A percentile compares a stretch with the other conserved stretches of the same genome.
Conservation (phyloP, 2,113 vertebrate species). For the Daubentonia madagascariensis region DNA sequence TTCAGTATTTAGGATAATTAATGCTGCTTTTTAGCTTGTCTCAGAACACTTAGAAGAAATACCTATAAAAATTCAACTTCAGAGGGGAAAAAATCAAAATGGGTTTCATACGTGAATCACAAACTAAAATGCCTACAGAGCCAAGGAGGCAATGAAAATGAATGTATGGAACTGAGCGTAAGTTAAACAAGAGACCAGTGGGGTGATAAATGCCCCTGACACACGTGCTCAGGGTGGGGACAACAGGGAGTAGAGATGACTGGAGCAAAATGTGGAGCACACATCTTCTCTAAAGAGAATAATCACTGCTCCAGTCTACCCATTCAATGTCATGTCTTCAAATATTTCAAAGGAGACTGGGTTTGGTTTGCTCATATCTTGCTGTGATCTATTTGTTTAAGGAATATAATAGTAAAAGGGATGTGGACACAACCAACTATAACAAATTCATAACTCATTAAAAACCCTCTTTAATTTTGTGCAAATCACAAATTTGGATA, state of each 20-base stretch:
- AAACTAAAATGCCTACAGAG: conserved; percentile 15
- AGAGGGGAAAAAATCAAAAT: conserved; percentile 51
- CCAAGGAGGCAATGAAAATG: conserved; percentile 29
- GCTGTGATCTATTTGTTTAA: background rate
- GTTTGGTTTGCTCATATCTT: background rate
- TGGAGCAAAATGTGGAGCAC: background rate
- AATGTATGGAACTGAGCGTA: background rate
- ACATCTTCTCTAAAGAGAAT: background rate
- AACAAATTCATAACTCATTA: background rate
- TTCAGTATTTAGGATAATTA: conserved; percentile 46
- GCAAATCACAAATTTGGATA: background rate
- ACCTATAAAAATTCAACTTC: conserved; percentile 44
- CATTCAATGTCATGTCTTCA: background rate
- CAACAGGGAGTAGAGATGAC: background rate
- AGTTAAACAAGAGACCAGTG: conserved; percentile 12
- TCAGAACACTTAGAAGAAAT: conserved; percentile 50
- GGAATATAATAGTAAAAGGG: background rate
- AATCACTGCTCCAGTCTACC: background rate
- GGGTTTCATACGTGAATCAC: conserved; percentile 45
- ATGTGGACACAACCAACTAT: background rate
- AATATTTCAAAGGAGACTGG: background rate
- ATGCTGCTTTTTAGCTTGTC: conserved; percentile 37
- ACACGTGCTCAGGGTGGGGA: background rate
- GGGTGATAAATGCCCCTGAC: background rate
- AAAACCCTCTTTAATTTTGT: background rate